Percentiles rank a stretch among this genome's conserved stretches.
Conservation (phyloP, 2,888 invertebrate genomes). For the Proisotoma minuta region DNA sequence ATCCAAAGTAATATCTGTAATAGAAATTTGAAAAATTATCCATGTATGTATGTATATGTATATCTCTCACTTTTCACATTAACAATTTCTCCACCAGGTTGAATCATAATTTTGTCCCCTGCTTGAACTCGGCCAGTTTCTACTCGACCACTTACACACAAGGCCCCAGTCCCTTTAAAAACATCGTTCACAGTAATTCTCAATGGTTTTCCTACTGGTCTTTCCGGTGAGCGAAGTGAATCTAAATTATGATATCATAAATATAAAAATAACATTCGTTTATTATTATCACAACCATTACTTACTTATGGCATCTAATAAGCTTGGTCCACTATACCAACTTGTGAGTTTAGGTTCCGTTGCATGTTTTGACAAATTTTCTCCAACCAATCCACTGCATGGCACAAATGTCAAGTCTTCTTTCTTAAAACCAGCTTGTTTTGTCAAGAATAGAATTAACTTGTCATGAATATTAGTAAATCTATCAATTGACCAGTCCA, state of each 20-base stretch:
- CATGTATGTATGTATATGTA: background rate
- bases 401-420: slow-evolving; percentile 83
- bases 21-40: background rate
- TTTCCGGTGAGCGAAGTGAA: slow-evolving; percentile 76
- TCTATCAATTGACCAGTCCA: slow-evolving; percentile 83
- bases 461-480: slow-evolving; percentile 84
- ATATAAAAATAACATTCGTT: background rate
- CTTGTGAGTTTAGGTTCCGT: slow-evolving; percentile 57
- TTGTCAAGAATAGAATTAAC: slow-evolving; percentile 68
- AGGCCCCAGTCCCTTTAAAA: slow-evolving; percentile 84
- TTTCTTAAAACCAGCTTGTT: slow-evolving; percentile 87
- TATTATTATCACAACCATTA: background rate
- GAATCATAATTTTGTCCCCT: slow-evolving; percentile 80
- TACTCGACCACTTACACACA: slow-evolving; percentile 83
- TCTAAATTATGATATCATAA: slow-evolving; percentile 54
- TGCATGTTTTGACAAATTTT: slow-evolving; percentile 71
- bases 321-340: slow-evolving; percentile 78
- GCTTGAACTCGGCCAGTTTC: slow-evolving; percentile 83
- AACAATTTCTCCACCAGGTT: slow-evolving; percentile 79
- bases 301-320: slow-evolving; percentile 76
- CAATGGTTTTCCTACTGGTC: slow-evolving; percentile 81
- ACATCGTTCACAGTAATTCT: slow-evolving; percentile 91
- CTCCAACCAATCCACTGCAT: slow-evolving; percentile 92
- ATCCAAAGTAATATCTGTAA: slow-evolving; percentile 62
- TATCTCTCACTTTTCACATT: slow-evolving; percentile 63